Conservation (phyloP, 1,140 invertebrate species). For the Maniola jurtina region DNA sequence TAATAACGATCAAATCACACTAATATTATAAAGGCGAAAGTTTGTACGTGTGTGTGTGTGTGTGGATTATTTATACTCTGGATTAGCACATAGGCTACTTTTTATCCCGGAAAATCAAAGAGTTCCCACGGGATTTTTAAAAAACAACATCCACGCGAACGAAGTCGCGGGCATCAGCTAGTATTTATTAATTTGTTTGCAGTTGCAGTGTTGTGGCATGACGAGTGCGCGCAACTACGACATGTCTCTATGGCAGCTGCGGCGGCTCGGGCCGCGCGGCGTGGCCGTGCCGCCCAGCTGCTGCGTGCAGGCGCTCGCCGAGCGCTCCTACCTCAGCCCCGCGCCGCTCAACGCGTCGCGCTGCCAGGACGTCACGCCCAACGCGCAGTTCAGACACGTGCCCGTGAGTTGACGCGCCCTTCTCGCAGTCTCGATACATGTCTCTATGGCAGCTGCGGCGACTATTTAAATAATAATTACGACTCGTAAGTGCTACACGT, state of each 20-base stretch:
- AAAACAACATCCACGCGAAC: too few relatives aligned
- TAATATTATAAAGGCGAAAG: too few relatives aligned
- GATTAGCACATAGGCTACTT: too few relatives aligned
- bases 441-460: too few relatives aligned
- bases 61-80: too few relatives aligned
- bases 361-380: constrained; percentile 84
- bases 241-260: constrained; percentile 89
- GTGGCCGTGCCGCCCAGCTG: constrained; percentile 88
- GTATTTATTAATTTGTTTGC: constrained; percentile 33
- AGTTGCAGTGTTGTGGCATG: constrained; percentile 92
- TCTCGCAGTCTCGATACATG: not conserved
- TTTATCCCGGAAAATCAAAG: too few relatives aligned
- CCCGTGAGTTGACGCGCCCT: constrained; percentile 56
- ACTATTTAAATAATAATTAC: too few relatives aligned
- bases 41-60: too few relatives aligned
- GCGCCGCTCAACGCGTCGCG: constrained; percentile 84
- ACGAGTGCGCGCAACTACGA: constrained; percentile 88
- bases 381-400: constrained; percentile 81
- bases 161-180: too few relatives aligned
- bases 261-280: constrained; percentile 84
- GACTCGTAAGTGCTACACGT: too few relatives aligned
- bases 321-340: constrained; percentile 86
- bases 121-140: too few relatives aligned
- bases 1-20: too few relatives aligned
- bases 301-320: constrained; percentile 82